Percentiles rank a stretch among this genome's conserved stretches.
Evolutionary conservation across 2,888 invertebrate genomes (phyloP).

Genomic region (Ptychoptera contaminata): DNA sequence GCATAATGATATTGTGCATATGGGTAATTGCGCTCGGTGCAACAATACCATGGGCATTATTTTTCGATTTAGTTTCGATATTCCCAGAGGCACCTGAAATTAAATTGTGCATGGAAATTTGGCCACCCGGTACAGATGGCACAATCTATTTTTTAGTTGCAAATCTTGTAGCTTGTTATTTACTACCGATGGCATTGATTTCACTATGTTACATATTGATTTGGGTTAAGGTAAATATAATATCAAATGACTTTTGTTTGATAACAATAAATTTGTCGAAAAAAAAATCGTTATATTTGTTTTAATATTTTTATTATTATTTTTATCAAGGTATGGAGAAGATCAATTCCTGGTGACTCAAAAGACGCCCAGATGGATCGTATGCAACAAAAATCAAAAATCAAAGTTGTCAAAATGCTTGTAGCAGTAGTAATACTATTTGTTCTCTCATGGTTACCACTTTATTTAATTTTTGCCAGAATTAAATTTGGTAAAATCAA

Average conservation of each 20-base stretch:
- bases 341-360: conserved; percentile 79
- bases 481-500: conserved; percentile 64
- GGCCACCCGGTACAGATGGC: conserved; percentile 72
- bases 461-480: conserved; percentile 77
- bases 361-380: conserved; percentile 83
- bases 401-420: conserved; percentile 89
- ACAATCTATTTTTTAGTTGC: conserved; percentile 77
- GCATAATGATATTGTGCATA: conserved; percentile 75
- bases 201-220: conserved; percentile 84
- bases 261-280: conserved; percentile 1
- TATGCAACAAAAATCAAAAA: conserved; percentile 87
- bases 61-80: conserved; percentile 65
- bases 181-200: conserved; percentile 78
- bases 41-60: conserved; percentile 82
- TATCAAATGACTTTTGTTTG: conserved; percentile 11
- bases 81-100: conserved; percentile 61
- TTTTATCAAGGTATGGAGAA: conserved; percentile 47
- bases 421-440: conserved; percentile 86
- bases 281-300: conserved; percentile 9
- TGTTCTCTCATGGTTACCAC: conserved; percentile 82
- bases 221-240: conserved; percentile 48
- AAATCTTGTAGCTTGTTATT: conserved; percentile 78
- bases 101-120: conserved; percentile 63
- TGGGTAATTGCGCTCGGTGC: conserved; percentile 76
- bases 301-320: conserved; percentile 5